Evolutionary conservation across 2,888 invertebrate species (phyloP).

Genomic region (Spatulosminthurus flaviceps): DNA sequence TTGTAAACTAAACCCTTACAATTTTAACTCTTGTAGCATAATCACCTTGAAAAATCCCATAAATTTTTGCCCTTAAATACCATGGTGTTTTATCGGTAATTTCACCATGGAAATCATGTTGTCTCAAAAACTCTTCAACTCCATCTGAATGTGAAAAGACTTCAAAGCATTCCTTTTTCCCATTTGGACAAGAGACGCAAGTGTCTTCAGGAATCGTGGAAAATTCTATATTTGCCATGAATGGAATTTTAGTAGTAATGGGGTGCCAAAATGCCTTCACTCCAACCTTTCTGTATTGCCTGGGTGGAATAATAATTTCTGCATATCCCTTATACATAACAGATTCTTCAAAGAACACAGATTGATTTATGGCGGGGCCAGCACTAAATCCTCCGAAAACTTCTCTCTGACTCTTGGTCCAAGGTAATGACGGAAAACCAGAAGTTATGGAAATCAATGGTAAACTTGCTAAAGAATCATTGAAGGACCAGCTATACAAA

Average conservation of each 20-base stretch:
- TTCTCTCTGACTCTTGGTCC: not conserved
- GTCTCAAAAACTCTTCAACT: not conserved
- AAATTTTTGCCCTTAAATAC: not conserved
- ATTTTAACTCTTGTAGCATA: not conserved
- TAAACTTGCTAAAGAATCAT: not conserved
- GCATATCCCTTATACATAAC: not conserved
- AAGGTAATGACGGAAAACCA: not conserved
- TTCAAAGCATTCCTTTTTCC: not conserved
- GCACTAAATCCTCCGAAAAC: not conserved
- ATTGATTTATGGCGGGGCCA: not conserved
- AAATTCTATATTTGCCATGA: not conserved
- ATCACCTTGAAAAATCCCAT: not conserved
- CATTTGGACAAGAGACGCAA: not conserved
- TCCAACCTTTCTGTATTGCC: not conserved
- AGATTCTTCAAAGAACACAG: not conserved
- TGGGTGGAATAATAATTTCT: not conserved
- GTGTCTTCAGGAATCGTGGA: not conserved
- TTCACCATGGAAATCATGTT: not conserved
- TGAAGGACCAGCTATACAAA: not conserved
- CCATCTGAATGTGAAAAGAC: not conserved
- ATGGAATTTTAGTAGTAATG: not conserved
- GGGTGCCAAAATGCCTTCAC: not conserved
- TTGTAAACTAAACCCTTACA: not conserved
- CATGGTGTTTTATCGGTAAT: not conserved
- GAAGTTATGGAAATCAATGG: not conserved